Evolutionary conservation across 2,888 invertebrate species (phyloP).

Genomic region (Oscheius sp.): DNA sequence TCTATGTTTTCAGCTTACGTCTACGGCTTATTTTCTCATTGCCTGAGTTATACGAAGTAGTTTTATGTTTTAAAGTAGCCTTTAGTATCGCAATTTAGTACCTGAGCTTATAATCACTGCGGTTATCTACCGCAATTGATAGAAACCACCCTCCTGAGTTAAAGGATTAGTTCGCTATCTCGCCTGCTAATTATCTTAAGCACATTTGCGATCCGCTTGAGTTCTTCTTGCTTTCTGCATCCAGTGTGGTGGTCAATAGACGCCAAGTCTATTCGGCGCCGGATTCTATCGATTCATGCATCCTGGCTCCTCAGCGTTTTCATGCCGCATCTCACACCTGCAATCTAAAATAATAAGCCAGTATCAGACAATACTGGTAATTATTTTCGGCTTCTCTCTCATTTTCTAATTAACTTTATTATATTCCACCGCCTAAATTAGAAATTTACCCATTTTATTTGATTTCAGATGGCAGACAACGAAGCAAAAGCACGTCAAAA

Average conservation of each 20-base stretch:
- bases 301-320: slow-evolving; percentile 11
- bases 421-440: neutral
- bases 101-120: too few species aligned
- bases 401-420: neutral
- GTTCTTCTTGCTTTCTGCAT: slow-evolving; percentile 24
- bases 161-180: neutral
- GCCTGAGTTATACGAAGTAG: too few species aligned
- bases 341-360: neutral
- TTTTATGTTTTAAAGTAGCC: too few species aligned
- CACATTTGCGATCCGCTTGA: neutral
- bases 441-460: neutral
- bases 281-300: slow-evolving; percentile 31
- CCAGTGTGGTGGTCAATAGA: slow-evolving; percentile 29
- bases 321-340: slow-evolving; percentile 18
- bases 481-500: slow-evolving; percentile 70
- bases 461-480: slow-evolving; percentile 64
- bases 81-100: too few species aligned
- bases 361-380: too few species aligned
- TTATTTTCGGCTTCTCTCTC: neutral
- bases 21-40: too few species aligned
- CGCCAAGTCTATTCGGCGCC: slow-evolving; percentile 29
- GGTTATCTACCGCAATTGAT: too few species aligned
- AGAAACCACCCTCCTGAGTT: neutral
- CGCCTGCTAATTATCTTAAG: neutral
- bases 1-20: too few species aligned